These are phyloP conservation scores for Byasa hedistus DNA, from an alignment of 2,888 invertebrate species.

Conservation along the genomic window DNA sequence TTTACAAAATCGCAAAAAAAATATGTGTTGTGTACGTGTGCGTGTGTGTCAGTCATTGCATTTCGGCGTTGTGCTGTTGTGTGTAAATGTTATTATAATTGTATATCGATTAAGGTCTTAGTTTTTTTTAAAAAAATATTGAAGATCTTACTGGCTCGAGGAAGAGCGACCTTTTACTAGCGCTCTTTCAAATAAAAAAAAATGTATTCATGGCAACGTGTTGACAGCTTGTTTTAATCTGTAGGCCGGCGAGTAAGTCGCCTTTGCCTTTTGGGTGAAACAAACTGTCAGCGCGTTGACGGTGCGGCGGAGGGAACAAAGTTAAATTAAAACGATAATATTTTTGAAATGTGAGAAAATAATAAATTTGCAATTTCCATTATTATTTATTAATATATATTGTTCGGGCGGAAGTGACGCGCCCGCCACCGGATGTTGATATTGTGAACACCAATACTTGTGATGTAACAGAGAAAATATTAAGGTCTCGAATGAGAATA, in stretches of 20 bases:
- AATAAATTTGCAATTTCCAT: background rate
- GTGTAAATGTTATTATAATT: slow-evolving; percentile 19
- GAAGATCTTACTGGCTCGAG: slow-evolving; percentile 5
- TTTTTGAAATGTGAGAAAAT: background rate
- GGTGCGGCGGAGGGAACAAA: background rate
- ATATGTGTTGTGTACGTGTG: slow-evolving; percentile 23
- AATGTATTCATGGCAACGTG: slow-evolving; percentile 1
- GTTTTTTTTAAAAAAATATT: slow-evolving; percentile 22
- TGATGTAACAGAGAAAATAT: slow-evolving; percentile 32
- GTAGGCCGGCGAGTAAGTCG: too few species aligned
- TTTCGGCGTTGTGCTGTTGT: slow-evolving; percentile 23
- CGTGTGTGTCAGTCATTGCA: slow-evolving; percentile 17
- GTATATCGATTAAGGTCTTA: slow-evolving; percentile 13
- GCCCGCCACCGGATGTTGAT: background rate
- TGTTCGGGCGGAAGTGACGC: background rate
- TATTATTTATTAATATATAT: background rate
- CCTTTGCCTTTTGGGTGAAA: background rate
- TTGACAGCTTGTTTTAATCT: slow-evolving; percentile 1
- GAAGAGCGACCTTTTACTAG: background rate
- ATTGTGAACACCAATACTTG: slow-evolving; percentile 35
- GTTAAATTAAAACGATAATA: background rate
- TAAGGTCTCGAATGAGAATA: slow-evolving; percentile 56
- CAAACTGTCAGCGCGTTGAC: slow-evolving; percentile 19
- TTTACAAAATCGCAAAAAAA: slow-evolving; percentile 9
- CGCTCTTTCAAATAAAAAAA: background rate